phyloP scores from a whole-genome alignment of 2,113 vertebrate genomes.

The Barbus barbus region DNA sequence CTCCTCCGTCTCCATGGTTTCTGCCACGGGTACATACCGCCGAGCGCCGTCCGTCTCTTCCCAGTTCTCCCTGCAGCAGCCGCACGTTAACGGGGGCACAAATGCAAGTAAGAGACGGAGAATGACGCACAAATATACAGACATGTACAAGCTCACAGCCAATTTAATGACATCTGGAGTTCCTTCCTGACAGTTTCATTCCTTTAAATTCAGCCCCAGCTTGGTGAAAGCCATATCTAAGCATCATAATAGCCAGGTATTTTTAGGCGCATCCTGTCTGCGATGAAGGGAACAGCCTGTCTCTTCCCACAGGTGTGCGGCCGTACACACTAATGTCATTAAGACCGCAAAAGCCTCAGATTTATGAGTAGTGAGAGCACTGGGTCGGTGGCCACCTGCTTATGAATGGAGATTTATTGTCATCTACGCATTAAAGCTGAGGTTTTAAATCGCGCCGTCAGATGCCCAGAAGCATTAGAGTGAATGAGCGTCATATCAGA shows the following conservation, averaged over 20 bases:
- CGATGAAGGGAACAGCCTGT: slow-evolving; percentile 2
- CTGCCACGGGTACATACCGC: slow-evolving; percentile 97
- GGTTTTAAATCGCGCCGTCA: background rate
- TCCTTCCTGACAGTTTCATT: background rate
- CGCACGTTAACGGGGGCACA: slow-evolving; percentile 96
- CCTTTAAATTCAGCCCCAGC: too few species aligned
- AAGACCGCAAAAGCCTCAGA: background rate
- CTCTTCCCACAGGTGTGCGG: background rate
- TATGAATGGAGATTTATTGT: slow-evolving; percentile 19
- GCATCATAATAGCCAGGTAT: background rate
- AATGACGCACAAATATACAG: background rate
- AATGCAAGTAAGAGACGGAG: slow-evolving; percentile 93
- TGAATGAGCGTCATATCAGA: background rate
- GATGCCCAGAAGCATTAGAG: slow-evolving; percentile 43
- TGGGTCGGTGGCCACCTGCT: slow-evolving; percentile 28
- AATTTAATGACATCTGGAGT: background rate
- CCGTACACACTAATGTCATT: background rate
- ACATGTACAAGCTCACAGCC: background rate
- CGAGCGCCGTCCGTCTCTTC: slow-evolving; percentile 96
- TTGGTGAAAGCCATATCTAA: background rate
- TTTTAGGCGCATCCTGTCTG: background rate
- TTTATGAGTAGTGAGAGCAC: background rate
- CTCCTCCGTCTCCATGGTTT: slow-evolving; percentile 94
- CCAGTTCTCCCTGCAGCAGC: slow-evolving; percentile 92
- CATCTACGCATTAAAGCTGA: background rate